Evolutionary conservation across 2,888 invertebrate species (phyloP).

Genomic region (Apamea sordens): DNA sequence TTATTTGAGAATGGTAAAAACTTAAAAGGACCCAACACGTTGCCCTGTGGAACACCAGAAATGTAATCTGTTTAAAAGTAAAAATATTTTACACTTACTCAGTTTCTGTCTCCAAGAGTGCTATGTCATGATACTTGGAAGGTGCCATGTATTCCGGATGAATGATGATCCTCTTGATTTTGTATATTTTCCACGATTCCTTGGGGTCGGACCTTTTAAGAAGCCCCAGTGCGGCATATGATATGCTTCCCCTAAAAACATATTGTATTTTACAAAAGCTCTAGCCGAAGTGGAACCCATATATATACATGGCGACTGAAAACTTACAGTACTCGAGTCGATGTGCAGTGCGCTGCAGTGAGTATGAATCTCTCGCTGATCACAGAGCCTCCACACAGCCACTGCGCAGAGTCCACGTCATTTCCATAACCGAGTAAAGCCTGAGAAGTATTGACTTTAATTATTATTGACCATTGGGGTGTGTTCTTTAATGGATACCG

Average conservation of each 20-base stretch:
- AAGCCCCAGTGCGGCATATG: conserved; percentile 58
- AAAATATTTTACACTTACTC: conserved; percentile 45
- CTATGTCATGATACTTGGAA: conserved; percentile 76
- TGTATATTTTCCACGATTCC: conserved; percentile 52
- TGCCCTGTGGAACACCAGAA: conserved; percentile 12
- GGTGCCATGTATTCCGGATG: conserved; percentile 73
- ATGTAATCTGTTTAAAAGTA: background rate
- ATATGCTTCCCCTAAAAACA: conserved; percentile 55
- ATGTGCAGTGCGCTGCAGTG: conserved; percentile 78
- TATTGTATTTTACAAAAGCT: conserved; percentile 4
- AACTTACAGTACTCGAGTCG: conserved; percentile 67
- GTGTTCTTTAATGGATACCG: no score
- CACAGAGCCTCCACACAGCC: conserved; percentile 76
- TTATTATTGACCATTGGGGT: background rate
- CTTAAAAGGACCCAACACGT: background rate
- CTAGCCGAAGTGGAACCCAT: background rate
- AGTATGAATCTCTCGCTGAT: conserved; percentile 77
- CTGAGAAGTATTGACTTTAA: conserved; percentile 56
- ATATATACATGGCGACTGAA: background rate
- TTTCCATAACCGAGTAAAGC: conserved; percentile 74
- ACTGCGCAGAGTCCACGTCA: conserved; percentile 54
- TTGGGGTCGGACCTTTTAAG: conserved; percentile 53
- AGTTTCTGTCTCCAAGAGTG: conserved; percentile 70
- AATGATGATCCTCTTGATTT: conserved; percentile 57
- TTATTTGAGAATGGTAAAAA: background rate